Percentiles rank a stretch among this genome's conserved stretches.
Evolutionary conservation across 2,888 invertebrate genomes (phyloP).

Genomic region (Lasioglossum villosulum): DNA sequence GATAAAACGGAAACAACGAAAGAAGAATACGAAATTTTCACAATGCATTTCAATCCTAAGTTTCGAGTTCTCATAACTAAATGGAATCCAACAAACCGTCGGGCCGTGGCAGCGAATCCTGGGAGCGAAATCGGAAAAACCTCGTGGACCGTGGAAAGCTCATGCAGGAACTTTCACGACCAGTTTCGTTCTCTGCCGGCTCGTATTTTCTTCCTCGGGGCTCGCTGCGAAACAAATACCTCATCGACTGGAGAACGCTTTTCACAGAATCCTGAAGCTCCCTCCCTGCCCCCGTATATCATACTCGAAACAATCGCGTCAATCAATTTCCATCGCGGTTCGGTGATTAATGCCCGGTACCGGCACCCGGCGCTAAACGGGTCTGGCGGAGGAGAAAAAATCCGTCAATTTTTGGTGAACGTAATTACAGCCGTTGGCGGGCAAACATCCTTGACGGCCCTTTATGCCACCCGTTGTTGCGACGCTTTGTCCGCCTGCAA

Average conservation of each 20-base stretch:
- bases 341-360: slow-evolving; percentile 24
- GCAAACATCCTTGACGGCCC: slow-evolving; percentile 5
- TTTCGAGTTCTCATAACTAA: slow-evolving; percentile 15
- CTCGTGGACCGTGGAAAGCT: slow-evolving; percentile 32
- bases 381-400: background rate
- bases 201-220: slow-evolving; percentile 18
- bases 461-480: slow-evolving; percentile 16
- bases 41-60: slow-evolving; percentile 30
- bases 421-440: slow-evolving; percentile 19
- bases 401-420: slow-evolving; percentile 25
- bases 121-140: slow-evolving; percentile 21
- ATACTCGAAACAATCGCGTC: slow-evolving; percentile 38
- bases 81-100: slow-evolving; percentile 20
- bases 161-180: slow-evolving; percentile 19
- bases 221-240: slow-evolving; percentile 15
- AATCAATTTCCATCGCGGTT: slow-evolving; percentile 26
- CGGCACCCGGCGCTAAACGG: background rate
- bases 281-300: background rate
- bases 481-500: slow-evolving; percentile 26
- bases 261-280: background rate
- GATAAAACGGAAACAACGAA: background rate
- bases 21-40: background rate
- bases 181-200: background rate
- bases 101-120: slow-evolving; percentile 1
- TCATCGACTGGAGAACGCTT: slow-evolving; percentile 28